These are phyloP conservation scores for Nasonia longicornis DNA, from an alignment of 1,140 invertebrate genomes.

Conservation along the genomic window DNA sequence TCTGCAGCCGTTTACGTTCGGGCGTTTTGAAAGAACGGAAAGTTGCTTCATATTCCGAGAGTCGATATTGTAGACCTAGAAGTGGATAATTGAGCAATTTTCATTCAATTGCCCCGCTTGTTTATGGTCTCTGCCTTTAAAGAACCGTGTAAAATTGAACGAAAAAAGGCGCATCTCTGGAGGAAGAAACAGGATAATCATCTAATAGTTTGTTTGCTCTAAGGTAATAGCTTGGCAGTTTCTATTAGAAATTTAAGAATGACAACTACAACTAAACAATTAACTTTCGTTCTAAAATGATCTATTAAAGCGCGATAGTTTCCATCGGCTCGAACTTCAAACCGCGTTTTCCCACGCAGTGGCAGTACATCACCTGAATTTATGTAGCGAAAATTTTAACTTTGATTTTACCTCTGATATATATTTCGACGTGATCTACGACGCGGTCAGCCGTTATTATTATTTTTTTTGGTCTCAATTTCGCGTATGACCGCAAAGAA, in stretches of 20 bases:
- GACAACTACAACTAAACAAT: not conserved
- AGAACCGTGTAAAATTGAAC: not conserved
- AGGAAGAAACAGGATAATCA: not conserved
- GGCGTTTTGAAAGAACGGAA: not conserved
- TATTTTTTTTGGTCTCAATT: not conserved
- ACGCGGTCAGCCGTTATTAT: not conserved
- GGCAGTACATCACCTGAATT: not conserved
- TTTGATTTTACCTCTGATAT: not conserved
- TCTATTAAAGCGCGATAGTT: not conserved
- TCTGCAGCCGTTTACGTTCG: not conserved
- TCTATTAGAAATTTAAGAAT: not conserved
- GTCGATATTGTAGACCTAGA: not conserved
- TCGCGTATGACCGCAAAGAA: no score
- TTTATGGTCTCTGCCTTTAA: not conserved
- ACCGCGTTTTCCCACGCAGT: not conserved
- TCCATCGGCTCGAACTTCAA: not conserved
- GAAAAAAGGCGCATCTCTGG: no score
- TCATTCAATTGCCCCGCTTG: not conserved
- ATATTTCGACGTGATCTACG: not conserved
- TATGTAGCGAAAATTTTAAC: not conserved
- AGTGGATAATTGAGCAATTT: not conserved
- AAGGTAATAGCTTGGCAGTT: not conserved
- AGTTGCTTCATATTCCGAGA: not conserved
- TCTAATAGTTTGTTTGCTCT: not conserved
- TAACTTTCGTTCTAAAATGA: slow-evolving; percentile 1